A percentile compares a stretch with the other conserved stretches of the same genome.
Conservation (phyloP, 2,113 vertebrate species). For the Carlito syrichta region DNA sequence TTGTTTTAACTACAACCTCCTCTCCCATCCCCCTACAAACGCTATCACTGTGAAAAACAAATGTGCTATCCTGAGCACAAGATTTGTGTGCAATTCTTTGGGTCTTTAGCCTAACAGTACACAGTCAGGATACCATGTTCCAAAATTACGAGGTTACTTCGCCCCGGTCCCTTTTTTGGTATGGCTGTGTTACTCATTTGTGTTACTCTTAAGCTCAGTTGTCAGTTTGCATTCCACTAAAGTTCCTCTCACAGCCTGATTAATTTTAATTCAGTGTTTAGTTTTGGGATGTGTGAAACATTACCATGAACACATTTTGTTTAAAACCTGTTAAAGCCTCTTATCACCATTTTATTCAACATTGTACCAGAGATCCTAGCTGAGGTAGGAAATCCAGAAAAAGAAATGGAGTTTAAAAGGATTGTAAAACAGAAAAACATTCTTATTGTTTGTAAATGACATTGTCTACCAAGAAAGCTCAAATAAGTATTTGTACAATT, state of each 20-base stretch:
- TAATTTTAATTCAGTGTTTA: not conserved
- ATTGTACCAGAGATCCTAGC: not conserved
- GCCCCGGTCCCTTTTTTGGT: not conserved
- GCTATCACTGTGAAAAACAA: conserved; percentile 8
- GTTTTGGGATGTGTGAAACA: not conserved
- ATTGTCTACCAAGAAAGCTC: not conserved
- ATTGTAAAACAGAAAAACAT: not conserved
- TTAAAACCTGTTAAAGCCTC: not conserved
- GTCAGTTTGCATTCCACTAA: not conserved
- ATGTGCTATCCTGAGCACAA: not conserved
- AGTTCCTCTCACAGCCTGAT: not conserved
- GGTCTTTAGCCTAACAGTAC: not conserved
- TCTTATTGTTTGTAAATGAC: not conserved
- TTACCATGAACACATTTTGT: not conserved
- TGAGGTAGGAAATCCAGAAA: not conserved
- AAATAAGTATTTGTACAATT: not conserved
- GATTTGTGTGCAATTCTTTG: not conserved
- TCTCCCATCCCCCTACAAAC: too few relatives aligned
- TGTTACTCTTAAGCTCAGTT: not conserved
- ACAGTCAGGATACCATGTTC: not conserved
- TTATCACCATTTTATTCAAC: not conserved
- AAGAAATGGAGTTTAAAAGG: not conserved
- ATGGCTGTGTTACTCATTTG: not conserved
- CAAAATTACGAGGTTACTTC: not conserved
- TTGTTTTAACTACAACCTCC: too few relatives aligned